Evolutionary conservation across 2,888 invertebrate genomes (phyloP).

Genomic region (Acronicta alni): DNA sequence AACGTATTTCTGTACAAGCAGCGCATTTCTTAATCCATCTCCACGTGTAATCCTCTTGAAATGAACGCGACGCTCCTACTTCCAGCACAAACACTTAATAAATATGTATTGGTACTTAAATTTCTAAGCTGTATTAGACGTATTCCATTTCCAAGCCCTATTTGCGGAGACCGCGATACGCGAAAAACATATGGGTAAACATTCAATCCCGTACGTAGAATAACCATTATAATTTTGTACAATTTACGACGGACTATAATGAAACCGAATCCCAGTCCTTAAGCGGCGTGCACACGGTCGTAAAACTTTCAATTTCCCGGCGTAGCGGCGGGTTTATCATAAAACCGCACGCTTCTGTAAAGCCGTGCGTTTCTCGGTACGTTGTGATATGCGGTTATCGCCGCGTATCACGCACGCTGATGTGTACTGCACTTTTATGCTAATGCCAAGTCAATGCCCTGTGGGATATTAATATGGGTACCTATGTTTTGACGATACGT

Average conservation of each 20-base stretch:
- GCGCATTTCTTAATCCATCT: constrained; percentile 33
- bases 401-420: constrained; percentile 22
- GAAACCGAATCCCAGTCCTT: constrained; percentile 17
- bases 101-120: constrained; percentile 47
- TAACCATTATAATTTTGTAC: constrained; percentile 16
- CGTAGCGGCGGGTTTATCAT: constrained; percentile 24
- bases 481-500: constrained; percentile 5
- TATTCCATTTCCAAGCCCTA: constrained; percentile 22
- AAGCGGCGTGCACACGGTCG: constrained; percentile 26
- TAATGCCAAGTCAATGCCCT: constrained; percentile 1
- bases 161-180: constrained; percentile 6
- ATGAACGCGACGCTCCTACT: constrained; percentile 6
- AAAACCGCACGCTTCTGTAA: constrained; percentile 29
- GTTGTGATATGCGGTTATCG: constrained; percentile 19
- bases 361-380: constrained; percentile 10
- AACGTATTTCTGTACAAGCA: constrained; percentile 18
- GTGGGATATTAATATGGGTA: constrained; percentile 2
- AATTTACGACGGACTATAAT: constrained; percentile 28
- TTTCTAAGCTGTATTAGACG: constrained; percentile 17
- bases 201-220: constrained; percentile 7
- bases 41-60: constrained; percentile 30
- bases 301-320: constrained; percentile 37
- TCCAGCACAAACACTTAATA: constrained; percentile 33
- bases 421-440: constrained; percentile 37
- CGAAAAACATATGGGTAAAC: background rate